Conservation (phyloP, 2,113 vertebrate species). For the Enhydra lutris region DNA sequence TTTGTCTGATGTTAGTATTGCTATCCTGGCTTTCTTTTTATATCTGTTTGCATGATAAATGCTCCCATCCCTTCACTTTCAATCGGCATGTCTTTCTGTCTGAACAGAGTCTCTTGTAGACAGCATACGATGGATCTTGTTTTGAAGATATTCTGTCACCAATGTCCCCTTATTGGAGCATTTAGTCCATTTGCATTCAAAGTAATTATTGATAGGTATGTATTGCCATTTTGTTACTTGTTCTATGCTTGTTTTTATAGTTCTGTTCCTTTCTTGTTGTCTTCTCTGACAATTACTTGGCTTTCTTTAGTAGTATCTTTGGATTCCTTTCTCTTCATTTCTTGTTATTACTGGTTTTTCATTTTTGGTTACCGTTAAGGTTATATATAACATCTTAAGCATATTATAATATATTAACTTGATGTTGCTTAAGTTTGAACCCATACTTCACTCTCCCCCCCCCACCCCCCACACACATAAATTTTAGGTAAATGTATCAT, state of each 20-base stretch:
- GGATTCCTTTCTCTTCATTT: background rate
- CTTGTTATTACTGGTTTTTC: background rate
- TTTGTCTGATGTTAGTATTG: background rate
- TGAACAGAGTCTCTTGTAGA: background rate
- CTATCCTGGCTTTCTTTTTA: background rate
- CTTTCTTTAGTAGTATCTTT: background rate
- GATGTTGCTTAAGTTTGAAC: background rate
- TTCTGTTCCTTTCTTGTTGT: background rate
- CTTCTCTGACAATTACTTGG: background rate
- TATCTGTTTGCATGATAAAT: background rate
- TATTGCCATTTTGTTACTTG: background rate
- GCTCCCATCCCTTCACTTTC: background rate
- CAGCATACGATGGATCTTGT: background rate
- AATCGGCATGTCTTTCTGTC: background rate
- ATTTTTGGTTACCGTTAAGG: background rate
- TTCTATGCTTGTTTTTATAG: background rate
- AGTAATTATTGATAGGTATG: background rate
- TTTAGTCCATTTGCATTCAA: background rate
- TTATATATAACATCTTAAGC: background rate
- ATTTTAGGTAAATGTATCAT: background rate
- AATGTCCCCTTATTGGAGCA: background rate
- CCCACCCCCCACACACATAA: background rate
- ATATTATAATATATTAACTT: background rate
- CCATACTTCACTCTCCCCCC: background rate
- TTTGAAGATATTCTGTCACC: background rate